Base-by-base conservation (phyloP, 1,140 invertebrate species). In the Eufriesea mexicana region DNA sequence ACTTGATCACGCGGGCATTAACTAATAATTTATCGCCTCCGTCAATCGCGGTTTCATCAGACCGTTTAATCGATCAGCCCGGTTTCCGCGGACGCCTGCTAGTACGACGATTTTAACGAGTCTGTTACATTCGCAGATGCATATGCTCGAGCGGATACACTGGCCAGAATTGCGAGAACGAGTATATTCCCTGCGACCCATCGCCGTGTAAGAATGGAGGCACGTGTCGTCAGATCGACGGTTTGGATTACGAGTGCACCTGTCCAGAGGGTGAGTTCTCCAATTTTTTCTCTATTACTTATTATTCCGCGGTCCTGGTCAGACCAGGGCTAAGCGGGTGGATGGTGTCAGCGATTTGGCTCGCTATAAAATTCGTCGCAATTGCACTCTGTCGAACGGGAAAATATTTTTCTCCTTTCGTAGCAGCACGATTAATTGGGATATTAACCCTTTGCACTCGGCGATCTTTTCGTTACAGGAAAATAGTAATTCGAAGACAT, bases 201-300 rank as follows among this genome's bases (percentile, higher is more conserved):
- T 98, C 97, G 68, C 97, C 98, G 4, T 99, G 98, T 93, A 94
- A 96, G 88, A 98, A 99, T 94, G 98, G 97, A 67, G 98, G 98
- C 84, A 95, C 95, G 42, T 99, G 98, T 94, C 95, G 95, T 68
- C 95, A 96, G 89, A 92, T 96, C 79, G 97, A 97, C 91, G 95
- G 96, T 86, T 95, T 98, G 68, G 96, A 95, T 89, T 98, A 98
- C 94, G 97, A 97, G 90, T 98, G 97, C 94, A 96, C 95, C 88
- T 99, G 97, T 95, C 97, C 96, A 90, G 96, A 95, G 92, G 98
- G 98, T 99, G 95, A 97, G 96, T 95, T 62, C 71, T 49, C 2
- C 62, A 68, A 51, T 54, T 28, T 51, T 51, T 75, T 77, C 59
- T 62, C 70, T 83, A 18, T 67, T 45, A 62, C 66, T 75, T 45